Evolutionary conservation across 2,797 vertebrate genomes (phyloP).

Genomic region (Tokudaia muenninki): DNA sequence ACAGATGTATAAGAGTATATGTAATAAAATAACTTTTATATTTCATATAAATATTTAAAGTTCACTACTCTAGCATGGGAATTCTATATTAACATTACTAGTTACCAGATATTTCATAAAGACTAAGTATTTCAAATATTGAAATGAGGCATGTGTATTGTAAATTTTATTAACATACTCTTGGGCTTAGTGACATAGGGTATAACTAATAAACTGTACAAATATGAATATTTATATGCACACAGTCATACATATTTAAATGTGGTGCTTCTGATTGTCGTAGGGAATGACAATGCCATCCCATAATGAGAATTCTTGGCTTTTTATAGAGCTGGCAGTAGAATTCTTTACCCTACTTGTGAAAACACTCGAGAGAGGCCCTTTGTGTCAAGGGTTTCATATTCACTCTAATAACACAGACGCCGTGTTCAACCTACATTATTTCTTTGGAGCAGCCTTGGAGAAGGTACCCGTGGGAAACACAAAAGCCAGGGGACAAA

Average conservation of each 20-base stretch:
- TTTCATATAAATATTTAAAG: constrained; percentile 1
- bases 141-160: constrained; percentile 47
- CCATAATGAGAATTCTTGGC: background rate
- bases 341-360: constrained; percentile 42
- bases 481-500: background rate
- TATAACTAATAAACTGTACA: constrained; percentile 61
- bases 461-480: constrained; percentile 3
- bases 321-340: background rate
- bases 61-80: background rate
- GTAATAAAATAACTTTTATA: constrained; percentile 19
- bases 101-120: constrained; percentile 64
- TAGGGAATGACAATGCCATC: background rate
- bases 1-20: background rate
- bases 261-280: constrained; percentile 16
- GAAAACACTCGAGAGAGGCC: constrained; percentile 12
- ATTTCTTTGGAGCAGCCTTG: constrained; percentile 24
- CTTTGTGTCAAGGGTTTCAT: constrained; percentile 44
- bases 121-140: constrained; percentile 58
- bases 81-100: constrained; percentile 35
- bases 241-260: constrained; percentile 64
- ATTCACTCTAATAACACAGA: background rate
- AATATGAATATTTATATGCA: constrained; percentile 73
- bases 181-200: constrained; percentile 34
- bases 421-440: background rate
- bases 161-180: constrained; percentile 58